Base-by-base conservation (phyloP, 2,113 vertebrate genomes). In the Bujurquina vittata region DNA sequence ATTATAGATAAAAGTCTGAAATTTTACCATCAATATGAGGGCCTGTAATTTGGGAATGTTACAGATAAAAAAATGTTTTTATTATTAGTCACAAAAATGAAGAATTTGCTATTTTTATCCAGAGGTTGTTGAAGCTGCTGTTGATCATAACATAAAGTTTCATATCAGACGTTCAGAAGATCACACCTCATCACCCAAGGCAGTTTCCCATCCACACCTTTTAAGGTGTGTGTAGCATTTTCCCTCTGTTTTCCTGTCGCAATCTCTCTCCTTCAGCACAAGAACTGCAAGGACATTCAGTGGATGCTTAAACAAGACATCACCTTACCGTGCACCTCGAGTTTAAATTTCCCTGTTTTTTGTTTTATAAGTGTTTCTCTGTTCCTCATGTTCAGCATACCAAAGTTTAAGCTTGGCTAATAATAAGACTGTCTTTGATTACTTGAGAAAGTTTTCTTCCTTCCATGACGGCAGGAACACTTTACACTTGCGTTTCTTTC, bases 181-280 rank as follows among this genome's bases (percentile, higher is more conserved):
- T 31, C 65, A 20, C 17, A 20, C 3, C 23, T 52, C 43, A 20
- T 31, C 0, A 1, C 65, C 43, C 20, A 0, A 52, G 65, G 65
- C 63, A 69, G 10, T 49, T 49, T 69, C 65, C 65, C 26, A 69
- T 31, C 43, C 43, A 72, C 65, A 29, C 43, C 43, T 72, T 4
- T 11, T 10, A 52, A 72, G 65, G 65, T 31, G 17, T 72, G 43
- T 52, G 23, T 31, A 72, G 52, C 17, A 52, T n/a, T 14, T 31
- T 72, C 11, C 43, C 43, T 72, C 65, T 7, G 8, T 26, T 69
- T 52, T 69, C 5, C 17, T 2, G 65, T 0, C 23, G 12, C 23
- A 12, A 2, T 7, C 10, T 49, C 17, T n/a, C 5, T 72, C 23
- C 43, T 69, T 72, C 49, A n/a, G 43, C 61, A 63, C 33, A 52